phyloP scores from a whole-genome alignment of 2,797 vertebrate species.

The Urocyon cinereoargenteus region DNA sequence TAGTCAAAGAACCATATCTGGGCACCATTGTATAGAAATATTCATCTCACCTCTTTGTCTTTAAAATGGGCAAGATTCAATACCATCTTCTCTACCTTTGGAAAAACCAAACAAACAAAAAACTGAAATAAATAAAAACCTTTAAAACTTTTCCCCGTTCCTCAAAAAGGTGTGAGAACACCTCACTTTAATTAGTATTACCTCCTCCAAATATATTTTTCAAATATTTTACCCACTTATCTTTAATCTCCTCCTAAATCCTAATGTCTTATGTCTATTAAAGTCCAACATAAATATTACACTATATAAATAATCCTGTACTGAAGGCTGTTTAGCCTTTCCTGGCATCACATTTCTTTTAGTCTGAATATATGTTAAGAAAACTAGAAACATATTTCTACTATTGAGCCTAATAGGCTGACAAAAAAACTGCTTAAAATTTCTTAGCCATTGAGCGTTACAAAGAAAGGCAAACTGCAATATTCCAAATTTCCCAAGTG shows the following conservation, averaged over 20 bases:
- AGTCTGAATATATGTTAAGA: not conserved
- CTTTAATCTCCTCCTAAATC: slow-evolving; percentile 1
- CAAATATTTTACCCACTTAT: not conserved
- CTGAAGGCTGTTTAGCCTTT: not conserved
- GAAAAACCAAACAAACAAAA: not conserved
- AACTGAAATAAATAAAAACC: not conserved
- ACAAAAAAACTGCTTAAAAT: slow-evolving; percentile 25
- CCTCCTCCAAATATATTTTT: not conserved
- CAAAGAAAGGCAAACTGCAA: not conserved
- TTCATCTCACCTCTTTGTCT: not conserved
- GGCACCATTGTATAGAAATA: not conserved
- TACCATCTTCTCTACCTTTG: not conserved
- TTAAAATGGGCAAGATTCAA: not conserved
- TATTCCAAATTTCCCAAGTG: slow-evolving; percentile 18
- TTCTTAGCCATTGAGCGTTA: not conserved
- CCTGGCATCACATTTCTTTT: not conserved
- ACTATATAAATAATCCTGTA: not conserved
- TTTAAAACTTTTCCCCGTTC: not conserved
- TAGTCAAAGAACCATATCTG: not conserved
- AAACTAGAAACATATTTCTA: slow-evolving; percentile 48
- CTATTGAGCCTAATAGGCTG: not conserved
- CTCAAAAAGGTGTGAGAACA: not conserved
- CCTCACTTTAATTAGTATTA: not conserved
- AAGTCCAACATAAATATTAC: not conserved
- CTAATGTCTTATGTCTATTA: not conserved